Evolutionary conservation across 2,888 invertebrate genomes (phyloP), one percentile per base, ranked within the genome.

Genomic region (Dicyrtoma fusca): DNA sequence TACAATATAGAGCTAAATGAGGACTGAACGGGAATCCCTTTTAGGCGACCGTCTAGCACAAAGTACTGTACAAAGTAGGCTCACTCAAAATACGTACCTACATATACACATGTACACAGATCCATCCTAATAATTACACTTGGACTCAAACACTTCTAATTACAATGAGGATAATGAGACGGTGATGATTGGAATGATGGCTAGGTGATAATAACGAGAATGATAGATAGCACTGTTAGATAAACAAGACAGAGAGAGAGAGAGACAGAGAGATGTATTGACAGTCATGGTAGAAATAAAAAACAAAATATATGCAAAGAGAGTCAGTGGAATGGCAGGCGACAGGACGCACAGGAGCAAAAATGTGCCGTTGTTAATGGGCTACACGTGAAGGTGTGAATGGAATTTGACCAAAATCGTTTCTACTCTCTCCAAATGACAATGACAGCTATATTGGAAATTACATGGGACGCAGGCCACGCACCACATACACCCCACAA

Each of bases 331-430:
- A 23, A 47, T 25, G 23, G 4, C 13, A 23, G 14, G 11, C 5
- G 49, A 47, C 19, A 64, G 19, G 23, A 17, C 19, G 47, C 45
- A 47, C 45, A n/a, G 17, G 4, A 62, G 62, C 21, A 57, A 57
- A 68, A 47, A 45, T 57, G 25, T 45, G 1, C 34, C 57, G 34
- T 57, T 55, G 23, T 55, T 68, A 68, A 68, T 68, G 68, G 68
- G 44, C 68, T 68, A 13, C 57, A 68, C 68, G 68, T 57, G 68
- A 68, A 68, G 68, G 68, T 57, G 68, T 68, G 68, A 68, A 57
- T 68, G 55, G 66, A 68, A 55, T 68, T 68, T 68, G 68, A 68
- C 68, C 57, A 68, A 68, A 57, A 45, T 55, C 21, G 57, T 44
- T 25, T 62, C 2, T 34, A 34, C 34, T 34, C 34, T 34, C 34